Base-by-base conservation (phyloP, 2,113 vertebrate genomes). In the Eulemur rufifrons region DNA sequence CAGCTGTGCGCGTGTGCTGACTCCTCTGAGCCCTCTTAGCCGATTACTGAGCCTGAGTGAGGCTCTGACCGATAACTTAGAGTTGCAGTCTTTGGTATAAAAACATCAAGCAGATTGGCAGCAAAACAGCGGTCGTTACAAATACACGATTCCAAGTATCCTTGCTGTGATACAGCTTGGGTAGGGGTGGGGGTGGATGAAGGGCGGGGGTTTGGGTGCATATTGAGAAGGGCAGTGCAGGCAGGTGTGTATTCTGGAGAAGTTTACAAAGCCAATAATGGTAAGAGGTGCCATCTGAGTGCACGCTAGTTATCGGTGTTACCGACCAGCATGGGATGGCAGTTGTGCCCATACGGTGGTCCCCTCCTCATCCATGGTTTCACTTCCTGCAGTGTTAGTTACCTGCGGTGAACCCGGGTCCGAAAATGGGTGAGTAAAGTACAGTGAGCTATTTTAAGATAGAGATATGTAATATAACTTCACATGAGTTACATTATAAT, bases 321-420 rank as follows among this genome's bases (percentile, higher is more conserved):
- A 21, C 54, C 20, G 64, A 47, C 63, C 78, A 77, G 86, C 45
- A 20, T 42, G 11, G 27, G 15, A 32, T 27, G 23, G 80, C 37
- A 50, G 8, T 2, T 32, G 68, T 45, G 5, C 12, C 5, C 27
- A 32, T 11, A 25, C 15, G 2, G 8, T 4, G 1, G 25, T 61
- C 61, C 61, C 11, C 11, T 29, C 25, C 61, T 29, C 25, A 29
- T 63, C 61, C 61, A 63, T 20, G 7, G 61, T 63, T 12, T 29
- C 61, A 29, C 61, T 63, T 63, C 20, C 54, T 63, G 61, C 11
- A 63, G 10, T 27, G 27, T 61, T 63, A 12, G 27, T 63, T 63
- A 63, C 61, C 61, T 63, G 61, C 11, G 1, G 11, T 63, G 29
- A 63, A 63, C 27, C 61, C 11, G 11, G 61, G 11, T 63, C 61